Percentiles rank a stretch among this genome's conserved stretches.
phyloP scores from a whole-genome alignment of 1,140 invertebrate genomes.

The Coboldia fuscipes region DNA sequence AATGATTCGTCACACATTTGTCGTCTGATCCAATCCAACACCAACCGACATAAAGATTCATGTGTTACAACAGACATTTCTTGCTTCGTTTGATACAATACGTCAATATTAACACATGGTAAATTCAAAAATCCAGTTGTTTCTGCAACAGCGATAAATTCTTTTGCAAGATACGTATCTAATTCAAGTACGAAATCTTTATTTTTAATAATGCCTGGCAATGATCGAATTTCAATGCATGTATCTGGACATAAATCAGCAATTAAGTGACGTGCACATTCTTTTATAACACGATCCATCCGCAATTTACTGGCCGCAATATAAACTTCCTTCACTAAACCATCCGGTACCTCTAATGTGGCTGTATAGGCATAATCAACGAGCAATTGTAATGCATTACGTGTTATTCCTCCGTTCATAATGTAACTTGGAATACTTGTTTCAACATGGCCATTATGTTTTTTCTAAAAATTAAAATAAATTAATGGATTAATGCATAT shows the following conservation, averaged over 20 bases:
- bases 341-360: slow-evolving; percentile 21
- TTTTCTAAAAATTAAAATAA: background rate
- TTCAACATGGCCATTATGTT: slow-evolving; percentile 2
- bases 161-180: slow-evolving; percentile 45
- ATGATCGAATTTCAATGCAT: slow-evolving; percentile 44
- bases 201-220: slow-evolving; percentile 41
- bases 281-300: slow-evolving; percentile 43
- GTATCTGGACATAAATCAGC: slow-evolving; percentile 40
- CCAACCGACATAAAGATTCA: slow-evolving; percentile 36
- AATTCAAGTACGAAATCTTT: slow-evolving; percentile 35
- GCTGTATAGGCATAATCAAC: slow-evolving; percentile 65
- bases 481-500: background rate
- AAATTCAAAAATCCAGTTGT: slow-evolving; percentile 27
- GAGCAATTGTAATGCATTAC: slow-evolving; percentile 38
- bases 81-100: slow-evolving; percentile 35
- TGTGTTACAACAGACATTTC: slow-evolving; percentile 34
- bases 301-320: slow-evolving; percentile 47
- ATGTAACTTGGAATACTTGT: slow-evolving; percentile 5
- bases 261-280: slow-evolving; percentile 48
- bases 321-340: slow-evolving; percentile 40
- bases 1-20: slow-evolving; percentile 24
- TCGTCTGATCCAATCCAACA: slow-evolving; percentile 42
- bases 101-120: slow-evolving; percentile 39
- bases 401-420: slow-evolving; percentile 4
- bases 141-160: slow-evolving; percentile 37